Evolutionary conservation across 2,888 invertebrate genomes (phyloP).

Genomic region (Melieria crassipennis): DNA sequence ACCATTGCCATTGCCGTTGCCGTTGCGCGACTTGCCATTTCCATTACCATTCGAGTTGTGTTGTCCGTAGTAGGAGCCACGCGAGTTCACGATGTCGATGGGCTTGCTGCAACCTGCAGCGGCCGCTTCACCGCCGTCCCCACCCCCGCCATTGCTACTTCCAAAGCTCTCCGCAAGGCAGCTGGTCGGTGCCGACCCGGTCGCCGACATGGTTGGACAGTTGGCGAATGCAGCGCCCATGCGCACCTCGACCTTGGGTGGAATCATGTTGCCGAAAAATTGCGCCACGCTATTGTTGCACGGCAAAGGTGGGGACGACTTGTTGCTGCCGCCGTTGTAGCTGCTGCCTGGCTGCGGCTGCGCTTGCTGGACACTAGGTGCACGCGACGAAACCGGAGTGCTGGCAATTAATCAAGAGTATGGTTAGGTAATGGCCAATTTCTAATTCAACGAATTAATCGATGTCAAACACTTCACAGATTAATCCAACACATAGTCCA

Average conservation of each 20-base stretch:
- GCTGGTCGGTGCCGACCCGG: constrained; percentile 44
- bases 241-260: constrained; percentile 64
- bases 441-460: constrained; percentile 6
- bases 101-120: constrained; percentile 53
- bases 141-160: constrained; percentile 34
- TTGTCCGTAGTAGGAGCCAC: constrained; percentile 26
- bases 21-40: constrained; percentile 33
- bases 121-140: constrained; percentile 36
- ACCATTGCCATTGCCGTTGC: constrained; percentile 34
- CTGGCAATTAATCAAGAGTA: constrained; percentile 36
- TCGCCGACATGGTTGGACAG: constrained; percentile 32
- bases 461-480: background rate
- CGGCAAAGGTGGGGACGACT: background rate
- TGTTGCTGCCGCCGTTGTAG: too few relatives aligned
- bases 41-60: constrained; percentile 41
- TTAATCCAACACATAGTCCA: too few relatives aligned
- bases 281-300: constrained; percentile 54
- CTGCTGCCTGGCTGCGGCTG: constrained; percentile 32
- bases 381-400: constrained; percentile 51
- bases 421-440: background rate
- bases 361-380: constrained; percentile 40
- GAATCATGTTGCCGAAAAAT: constrained; percentile 63
- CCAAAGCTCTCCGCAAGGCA: constrained; percentile 53
- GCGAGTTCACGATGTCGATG: constrained; percentile 56
- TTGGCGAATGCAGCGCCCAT: constrained; percentile 46